A percentile compares a stretch with the other conserved stretches of the same genome.
Evolutionary conservation across 2,113 vertebrate species (phyloP).

Genomic region (Phyllostomus discolor): DNA sequence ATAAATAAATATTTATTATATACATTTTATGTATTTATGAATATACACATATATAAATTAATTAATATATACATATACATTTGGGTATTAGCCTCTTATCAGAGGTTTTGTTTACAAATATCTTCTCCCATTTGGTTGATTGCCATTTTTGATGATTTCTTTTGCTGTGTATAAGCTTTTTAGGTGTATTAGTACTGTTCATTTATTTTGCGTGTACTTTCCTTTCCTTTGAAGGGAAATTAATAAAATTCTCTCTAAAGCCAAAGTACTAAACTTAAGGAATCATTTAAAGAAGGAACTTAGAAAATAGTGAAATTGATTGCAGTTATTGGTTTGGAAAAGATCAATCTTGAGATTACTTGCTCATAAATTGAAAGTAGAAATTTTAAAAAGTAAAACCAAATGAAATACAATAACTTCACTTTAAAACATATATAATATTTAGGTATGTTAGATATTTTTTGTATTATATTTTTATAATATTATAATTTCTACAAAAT

Average conservation of each 20-base stretch:
- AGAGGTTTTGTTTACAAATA: neutral
- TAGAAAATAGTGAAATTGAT: neutral
- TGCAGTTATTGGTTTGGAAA: neutral
- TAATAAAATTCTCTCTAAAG: neutral
- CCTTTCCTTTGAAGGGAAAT: neutral
- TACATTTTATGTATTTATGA: too few relatives aligned
- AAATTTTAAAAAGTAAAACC: neutral
- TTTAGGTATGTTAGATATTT: neutral
- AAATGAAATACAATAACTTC: neutral
- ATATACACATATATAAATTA: too few relatives aligned
- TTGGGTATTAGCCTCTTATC: neutral
- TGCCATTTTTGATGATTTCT: neutral
- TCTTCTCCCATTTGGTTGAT: neutral
- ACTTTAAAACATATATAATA: neutral
- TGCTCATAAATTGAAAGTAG: neutral
- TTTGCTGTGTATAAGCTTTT: neutral
- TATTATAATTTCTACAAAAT: neutral
- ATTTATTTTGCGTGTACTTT: neutral
- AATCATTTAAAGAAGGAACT: too few relatives aligned
- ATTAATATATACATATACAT: neutral
- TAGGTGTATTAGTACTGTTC: neutral
- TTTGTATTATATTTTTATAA: neutral
- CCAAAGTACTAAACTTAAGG: neutral
- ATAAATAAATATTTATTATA: too few relatives aligned
- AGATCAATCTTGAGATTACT: neutral